Percentiles rank a stretch among this genome's conserved stretches.
These are phyloP conservation scores for Sander lucioperca DNA, from an alignment of 2,113 vertebrate genomes.

Conservation along the genomic window DNA sequence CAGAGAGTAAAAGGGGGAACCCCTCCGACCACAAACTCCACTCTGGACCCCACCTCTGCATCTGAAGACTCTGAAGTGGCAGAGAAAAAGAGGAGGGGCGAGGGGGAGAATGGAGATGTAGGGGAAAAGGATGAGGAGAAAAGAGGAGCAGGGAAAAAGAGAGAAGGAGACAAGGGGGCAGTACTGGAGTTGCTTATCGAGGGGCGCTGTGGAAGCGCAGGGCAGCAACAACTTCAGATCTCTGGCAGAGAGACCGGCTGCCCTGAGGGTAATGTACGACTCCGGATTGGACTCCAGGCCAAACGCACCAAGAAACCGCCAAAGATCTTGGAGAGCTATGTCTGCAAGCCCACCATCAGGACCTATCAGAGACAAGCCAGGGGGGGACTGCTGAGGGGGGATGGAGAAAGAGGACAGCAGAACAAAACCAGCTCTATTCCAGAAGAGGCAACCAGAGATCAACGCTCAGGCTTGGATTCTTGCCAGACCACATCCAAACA, in stretches of 20 bases:
- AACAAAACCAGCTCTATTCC: constrained; percentile 62
- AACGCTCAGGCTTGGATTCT: constrained; percentile 61
- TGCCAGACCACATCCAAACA: constrained; percentile 73
- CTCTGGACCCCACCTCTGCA: constrained; percentile 62
- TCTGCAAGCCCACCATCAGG: constrained; percentile 95
- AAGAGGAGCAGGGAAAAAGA: constrained; percentile 64
- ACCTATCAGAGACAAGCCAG: constrained; percentile 88
- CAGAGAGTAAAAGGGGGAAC: constrained; percentile 83
- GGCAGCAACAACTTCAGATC: constrained; percentile 87
- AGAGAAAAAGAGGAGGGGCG: constrained; percentile 65
- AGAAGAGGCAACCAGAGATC: constrained; percentile 67
- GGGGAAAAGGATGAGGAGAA: constrained; percentile 68
- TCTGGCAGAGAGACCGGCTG: constrained; percentile 91
- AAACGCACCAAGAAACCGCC: constrained; percentile 98
- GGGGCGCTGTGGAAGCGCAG: constrained; percentile 77
- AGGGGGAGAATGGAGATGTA: constrained; percentile 51
- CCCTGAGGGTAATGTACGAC: constrained; percentile 91
- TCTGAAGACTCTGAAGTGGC: constrained; percentile 70
- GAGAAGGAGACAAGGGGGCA: constrained; percentile 75
- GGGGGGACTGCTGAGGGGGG: constrained; percentile 59
- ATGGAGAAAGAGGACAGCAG: constrained; percentile 67
- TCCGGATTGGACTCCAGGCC: constrained; percentile 93
- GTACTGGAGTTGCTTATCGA: constrained; percentile 82
- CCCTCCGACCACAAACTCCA: constrained; percentile 63
- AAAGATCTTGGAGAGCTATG: constrained; percentile 98